These are phyloP conservation scores for Drosophila bipectinata DNA, from an alignment of 1,140 invertebrate species.

Conservation along the genomic window DNA sequence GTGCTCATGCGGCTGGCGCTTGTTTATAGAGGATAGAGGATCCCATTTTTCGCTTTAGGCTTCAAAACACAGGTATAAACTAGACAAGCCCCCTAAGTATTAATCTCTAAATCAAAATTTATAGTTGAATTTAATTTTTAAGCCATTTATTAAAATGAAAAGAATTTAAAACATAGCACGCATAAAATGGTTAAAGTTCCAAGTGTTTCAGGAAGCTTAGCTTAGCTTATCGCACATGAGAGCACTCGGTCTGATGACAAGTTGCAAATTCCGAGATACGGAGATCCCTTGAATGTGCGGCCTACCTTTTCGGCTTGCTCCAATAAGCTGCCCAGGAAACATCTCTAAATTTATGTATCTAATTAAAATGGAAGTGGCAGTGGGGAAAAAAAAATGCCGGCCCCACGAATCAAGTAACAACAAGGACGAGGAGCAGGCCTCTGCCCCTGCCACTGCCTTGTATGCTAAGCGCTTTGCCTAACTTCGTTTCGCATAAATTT, in stretches of 20 bases:
- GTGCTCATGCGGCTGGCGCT: slow-evolving; percentile 47
- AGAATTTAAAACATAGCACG: too few relatives aligned
- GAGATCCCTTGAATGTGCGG: slow-evolving; percentile 5
- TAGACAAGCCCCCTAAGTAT: background rate
- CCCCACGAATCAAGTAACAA: slow-evolving; percentile 11
- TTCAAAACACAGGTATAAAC: slow-evolving; percentile 15
- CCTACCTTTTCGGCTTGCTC: slow-evolving; percentile 30
- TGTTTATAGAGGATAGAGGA: slow-evolving; percentile 64
- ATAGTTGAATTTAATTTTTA: background rate
- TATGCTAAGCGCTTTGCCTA: slow-evolving; percentile 72
- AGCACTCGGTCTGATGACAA: slow-evolving; percentile 27
- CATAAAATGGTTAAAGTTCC: background rate
- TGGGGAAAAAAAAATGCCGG: slow-evolving; percentile 18
- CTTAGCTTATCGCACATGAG: slow-evolving; percentile 11
- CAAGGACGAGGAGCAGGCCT: slow-evolving; percentile 9
- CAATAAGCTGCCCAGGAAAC: slow-evolving; percentile 35
- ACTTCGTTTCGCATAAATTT: slow-evolving; percentile 71
- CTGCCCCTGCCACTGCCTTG: slow-evolving; percentile 15
- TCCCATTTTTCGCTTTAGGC: slow-evolving; percentile 1
- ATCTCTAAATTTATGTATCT: slow-evolving; percentile 65
- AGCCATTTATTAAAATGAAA: background rate
- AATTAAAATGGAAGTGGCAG: slow-evolving; percentile 68
- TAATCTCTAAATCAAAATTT: background rate
- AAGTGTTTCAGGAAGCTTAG: background rate
- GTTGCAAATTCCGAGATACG: slow-evolving; percentile 18